Evolutionary conservation across 1,140 invertebrate genomes (phyloP), one percentile per base, ranked within the genome.

Genomic region (Colletes gigas): DNA sequence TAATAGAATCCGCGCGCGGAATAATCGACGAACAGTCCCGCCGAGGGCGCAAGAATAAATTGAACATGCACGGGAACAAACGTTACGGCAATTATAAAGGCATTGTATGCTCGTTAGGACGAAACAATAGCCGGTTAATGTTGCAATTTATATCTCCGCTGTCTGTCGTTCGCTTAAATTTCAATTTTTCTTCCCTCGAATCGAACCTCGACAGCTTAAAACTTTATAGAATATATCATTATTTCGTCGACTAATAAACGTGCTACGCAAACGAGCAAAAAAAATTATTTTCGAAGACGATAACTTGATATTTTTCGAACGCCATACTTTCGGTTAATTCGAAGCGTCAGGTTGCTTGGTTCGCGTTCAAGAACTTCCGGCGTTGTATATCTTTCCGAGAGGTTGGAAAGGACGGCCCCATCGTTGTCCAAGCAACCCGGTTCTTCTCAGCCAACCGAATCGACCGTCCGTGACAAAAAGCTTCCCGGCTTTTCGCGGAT

Each of bases 391-490:
- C 60, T 15, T 59, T 14, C 10, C 30, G 12, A 65, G 15, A 19
- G 7, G 7, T 9, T 14, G 52, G n/a, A 39, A 68, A 62, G 44
- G 30, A 44, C 14, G 74, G 55, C 70, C 47, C 10, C 66, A 21
- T n/a, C 12, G 70, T 39, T 76, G 83, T 78, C 79, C 63, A 70
- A 78, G 60, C 41, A 19, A 57, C 4, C n/a, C 30, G 30, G 17
- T 74, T 84, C 79, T 62, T 63, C 70, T 47, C 50, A 63, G 47
- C 67, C 79, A 69, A 66, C 59, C 67, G 79, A 63, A 86, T 86
- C 84, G 84, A 78, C 84, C 83, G 81, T 86, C 83, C 84, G 83
- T 80, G 70, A 82, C 83, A 79, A 85, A 75, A 85, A 85, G 83
- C 74, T 85, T 68, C 59, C 79, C 80, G 74, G 79, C 79, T 85